Percentiles rank a stretch among this genome's conserved stretches.
These are phyloP conservation scores for Calidris pugnax DNA, from an alignment of 2,113 vertebrate species.

Conservation along the genomic window DNA sequence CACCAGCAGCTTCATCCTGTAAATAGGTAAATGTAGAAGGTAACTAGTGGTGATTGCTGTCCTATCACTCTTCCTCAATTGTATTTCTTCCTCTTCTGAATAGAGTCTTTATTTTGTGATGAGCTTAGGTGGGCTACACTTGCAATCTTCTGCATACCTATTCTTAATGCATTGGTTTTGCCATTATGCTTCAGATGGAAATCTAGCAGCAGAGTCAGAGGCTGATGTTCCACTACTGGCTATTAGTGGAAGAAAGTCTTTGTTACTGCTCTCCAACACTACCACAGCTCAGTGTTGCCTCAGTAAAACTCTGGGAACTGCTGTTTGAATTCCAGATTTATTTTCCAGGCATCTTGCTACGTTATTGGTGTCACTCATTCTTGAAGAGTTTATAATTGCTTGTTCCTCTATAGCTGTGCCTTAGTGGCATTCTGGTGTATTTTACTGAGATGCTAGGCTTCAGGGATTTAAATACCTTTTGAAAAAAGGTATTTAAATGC, in stretches of 20 bases:
- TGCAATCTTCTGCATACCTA: neutral
- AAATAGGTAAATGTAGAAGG: neutral
- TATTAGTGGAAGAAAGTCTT: neutral
- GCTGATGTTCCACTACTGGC: neutral
- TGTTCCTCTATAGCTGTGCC: neutral
- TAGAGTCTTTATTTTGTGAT: neutral
- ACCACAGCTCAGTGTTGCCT: neutral
- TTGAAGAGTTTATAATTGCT: neutral
- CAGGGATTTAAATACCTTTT: neutral
- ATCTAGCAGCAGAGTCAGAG: neutral
- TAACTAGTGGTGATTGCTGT: neutral
- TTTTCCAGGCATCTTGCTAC: neutral
- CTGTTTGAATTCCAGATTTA: neutral
- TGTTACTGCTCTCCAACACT: neutral
- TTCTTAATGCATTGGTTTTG: neutral
- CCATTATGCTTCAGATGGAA: neutral
- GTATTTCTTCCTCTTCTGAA: neutral
- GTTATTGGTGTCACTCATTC: neutral
- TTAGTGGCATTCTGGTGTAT: neutral
- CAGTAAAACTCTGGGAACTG: neutral
- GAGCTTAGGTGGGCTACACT: neutral
- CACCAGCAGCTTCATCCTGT: neutral
- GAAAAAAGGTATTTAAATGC: neutral
- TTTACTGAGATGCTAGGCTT: neutral
- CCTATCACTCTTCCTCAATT: neutral